Evolutionary conservation across 2,888 invertebrate genomes (phyloP).

Genomic region (Empis livida): DNA sequence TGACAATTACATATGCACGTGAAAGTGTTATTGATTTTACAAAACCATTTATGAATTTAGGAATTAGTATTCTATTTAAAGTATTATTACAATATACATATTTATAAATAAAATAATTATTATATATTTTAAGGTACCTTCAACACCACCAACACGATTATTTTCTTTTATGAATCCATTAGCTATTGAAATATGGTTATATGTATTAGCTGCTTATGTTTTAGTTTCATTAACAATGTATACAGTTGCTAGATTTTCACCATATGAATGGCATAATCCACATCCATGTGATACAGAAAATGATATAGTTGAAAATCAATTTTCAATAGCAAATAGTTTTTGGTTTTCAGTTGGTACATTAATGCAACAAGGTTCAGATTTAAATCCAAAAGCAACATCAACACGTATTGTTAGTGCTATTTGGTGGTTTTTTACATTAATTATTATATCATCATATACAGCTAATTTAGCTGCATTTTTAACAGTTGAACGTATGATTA

Average conservation of each 20-base stretch:
- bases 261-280: constrained; percentile 68
- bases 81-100: constrained; percentile 29
- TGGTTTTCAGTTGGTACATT: constrained; percentile 84
- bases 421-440: constrained; percentile 89
- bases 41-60: constrained; percentile 84
- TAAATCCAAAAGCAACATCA: constrained; percentile 51
- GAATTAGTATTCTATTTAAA: constrained; percentile 78
- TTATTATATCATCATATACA: constrained; percentile 83
- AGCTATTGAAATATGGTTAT: constrained; percentile 77
- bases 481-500: constrained; percentile 79
- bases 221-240: constrained; percentile 67
- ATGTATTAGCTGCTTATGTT: constrained; percentile 66
- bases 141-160: constrained; percentile 51
- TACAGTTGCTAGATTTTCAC: constrained; percentile 65
- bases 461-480: constrained; percentile 85
- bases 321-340: constrained; percentile 68
- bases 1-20: constrained; percentile 81
- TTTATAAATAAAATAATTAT: background rate
- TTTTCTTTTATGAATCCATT: constrained; percentile 84
- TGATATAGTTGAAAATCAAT: constrained; percentile 60
- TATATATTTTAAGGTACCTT: constrained; percentile 46
- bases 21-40: constrained; percentile 86
- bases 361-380: constrained; percentile 72
- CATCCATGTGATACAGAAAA: constrained; percentile 53
- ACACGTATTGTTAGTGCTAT: constrained; percentile 74